Conservation (phyloP, 2,888 invertebrate genomes). For the Heliconius cydno region DNA sequence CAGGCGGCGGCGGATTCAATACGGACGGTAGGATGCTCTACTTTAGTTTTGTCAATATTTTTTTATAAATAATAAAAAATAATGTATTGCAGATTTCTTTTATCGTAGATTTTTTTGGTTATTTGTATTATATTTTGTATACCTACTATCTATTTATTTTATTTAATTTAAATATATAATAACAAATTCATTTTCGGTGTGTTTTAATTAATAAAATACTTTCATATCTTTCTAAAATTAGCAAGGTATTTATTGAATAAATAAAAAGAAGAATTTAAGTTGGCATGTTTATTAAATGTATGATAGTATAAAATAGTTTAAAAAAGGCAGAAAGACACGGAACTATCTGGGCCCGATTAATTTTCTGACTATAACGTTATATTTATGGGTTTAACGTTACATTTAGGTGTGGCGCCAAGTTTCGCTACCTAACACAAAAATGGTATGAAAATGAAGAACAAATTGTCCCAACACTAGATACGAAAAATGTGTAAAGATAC, state of each 20-base stretch:
- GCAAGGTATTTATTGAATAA: too few relatives aligned
- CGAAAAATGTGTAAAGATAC: background rate
- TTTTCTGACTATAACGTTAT: too few relatives aligned
- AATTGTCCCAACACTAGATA: background rate
- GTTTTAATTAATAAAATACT: too few relatives aligned
- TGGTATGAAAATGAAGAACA: background rate
- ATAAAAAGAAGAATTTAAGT: too few relatives aligned
- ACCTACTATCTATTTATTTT: too few relatives aligned
- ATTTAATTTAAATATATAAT: too few relatives aligned
- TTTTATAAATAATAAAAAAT: background rate
- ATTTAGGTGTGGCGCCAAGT: background rate
- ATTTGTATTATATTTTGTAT: background rate
- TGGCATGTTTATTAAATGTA: too few relatives aligned
- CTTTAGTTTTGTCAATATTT: conserved; percentile 13
- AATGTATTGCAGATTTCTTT: background rate
- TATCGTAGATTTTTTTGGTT: background rate
- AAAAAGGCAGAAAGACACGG: background rate
- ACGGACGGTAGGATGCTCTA: conserved; percentile 48
- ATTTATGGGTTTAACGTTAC: background rate
- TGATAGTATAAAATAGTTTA: background rate
- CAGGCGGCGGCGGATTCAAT: conserved; percentile 41
- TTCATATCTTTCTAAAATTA: too few relatives aligned
- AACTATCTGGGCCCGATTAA: background rate
- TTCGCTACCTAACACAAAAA: background rate
- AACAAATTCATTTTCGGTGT: too few relatives aligned